Evolutionary conservation across 2,797 vertebrate species (phyloP), one percentile per base, ranked within the genome.

Genomic region (Sebastes glaucus): DNA sequence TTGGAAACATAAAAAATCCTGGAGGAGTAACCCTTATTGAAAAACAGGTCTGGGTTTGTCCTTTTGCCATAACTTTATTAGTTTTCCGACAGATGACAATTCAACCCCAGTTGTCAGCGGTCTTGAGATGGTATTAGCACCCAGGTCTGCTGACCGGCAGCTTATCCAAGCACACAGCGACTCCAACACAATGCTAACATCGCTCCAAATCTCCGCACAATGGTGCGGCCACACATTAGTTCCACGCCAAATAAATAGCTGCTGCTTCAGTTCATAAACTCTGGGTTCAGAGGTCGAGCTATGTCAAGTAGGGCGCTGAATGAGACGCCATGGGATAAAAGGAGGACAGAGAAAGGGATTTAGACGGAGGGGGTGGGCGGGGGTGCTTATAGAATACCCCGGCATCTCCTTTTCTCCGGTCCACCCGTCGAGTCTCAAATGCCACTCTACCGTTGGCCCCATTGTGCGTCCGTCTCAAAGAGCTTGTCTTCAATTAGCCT

Each of bases 401-500:
- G 18, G 81, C 89, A 91, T 92, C 90, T 91, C 88, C 74, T 77
- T 91, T 90, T 90, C 91, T 89, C 73, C 38, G 25, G 86, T 93
- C 89, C 88, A 93, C 91, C 93, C 93, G 85, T 92, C 62, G 93
- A 92, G 93, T 90, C 92, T 91, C 89, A 94, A 95, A 94, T 89
- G 88, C 93, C 91, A 92, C 93, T 94, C 92, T 94, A 86, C 92
- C 83, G 86, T 91, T 89, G 88, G 89, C 72, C 75, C 92, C 52
- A 94, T 96, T 96, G 95, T 96, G 87, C 27, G 77, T 84, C 80
- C 49, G 42, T 91, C 88, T 94, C 91, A 94, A 94, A 94, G 93
- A 96, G 94, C 96, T 95, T 97, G 94, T 95, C 96, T 97, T 96
- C 97, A 96, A 96, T 97, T 97, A 96, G 96, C 96, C 96, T 96